phyloP scores from a whole-genome alignment of 2,113 vertebrate genomes.

The Salvelinus sp. region DNA sequence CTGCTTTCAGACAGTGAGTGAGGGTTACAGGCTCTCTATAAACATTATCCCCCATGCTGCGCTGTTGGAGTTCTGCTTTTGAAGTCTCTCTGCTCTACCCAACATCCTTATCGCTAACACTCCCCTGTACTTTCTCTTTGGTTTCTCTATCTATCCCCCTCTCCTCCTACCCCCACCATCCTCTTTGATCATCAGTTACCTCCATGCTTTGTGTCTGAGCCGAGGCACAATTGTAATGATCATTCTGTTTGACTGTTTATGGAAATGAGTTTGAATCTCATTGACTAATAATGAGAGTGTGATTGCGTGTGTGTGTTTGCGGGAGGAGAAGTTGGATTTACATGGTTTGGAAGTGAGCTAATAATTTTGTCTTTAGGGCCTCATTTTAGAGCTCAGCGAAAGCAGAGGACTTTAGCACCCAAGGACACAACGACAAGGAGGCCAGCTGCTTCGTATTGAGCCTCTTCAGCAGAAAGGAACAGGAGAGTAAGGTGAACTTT shows the following conservation, averaged over 20 bases:
- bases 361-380: conserved; percentile 61
- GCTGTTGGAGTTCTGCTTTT: no score
- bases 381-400: conserved; percentile 57
- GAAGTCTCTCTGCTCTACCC: background rate
- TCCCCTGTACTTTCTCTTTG: background rate
- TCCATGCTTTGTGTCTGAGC: background rate
- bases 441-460: no score
- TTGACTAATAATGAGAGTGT: conserved; percentile 15
- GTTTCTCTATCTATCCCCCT: background rate
- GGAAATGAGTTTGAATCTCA: conserved; percentile 10
- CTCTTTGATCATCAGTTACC: background rate
- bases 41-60: no score
- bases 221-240: background rate
- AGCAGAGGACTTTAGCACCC: no score
- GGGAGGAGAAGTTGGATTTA: conserved; percentile 23
- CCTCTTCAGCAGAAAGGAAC: no score
- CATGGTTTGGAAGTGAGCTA: conserved; percentile 60
- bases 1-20: background rate
- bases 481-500: no score
- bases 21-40: background rate
- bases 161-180: conserved; percentile 14
- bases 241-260: conserved; percentile 6
- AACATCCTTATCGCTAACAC: background rate
- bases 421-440: no score
- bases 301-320: conserved; percentile 18